Conservation (phyloP, 2,888 invertebrate genomes). For the Pseudoips prasinana region DNA sequence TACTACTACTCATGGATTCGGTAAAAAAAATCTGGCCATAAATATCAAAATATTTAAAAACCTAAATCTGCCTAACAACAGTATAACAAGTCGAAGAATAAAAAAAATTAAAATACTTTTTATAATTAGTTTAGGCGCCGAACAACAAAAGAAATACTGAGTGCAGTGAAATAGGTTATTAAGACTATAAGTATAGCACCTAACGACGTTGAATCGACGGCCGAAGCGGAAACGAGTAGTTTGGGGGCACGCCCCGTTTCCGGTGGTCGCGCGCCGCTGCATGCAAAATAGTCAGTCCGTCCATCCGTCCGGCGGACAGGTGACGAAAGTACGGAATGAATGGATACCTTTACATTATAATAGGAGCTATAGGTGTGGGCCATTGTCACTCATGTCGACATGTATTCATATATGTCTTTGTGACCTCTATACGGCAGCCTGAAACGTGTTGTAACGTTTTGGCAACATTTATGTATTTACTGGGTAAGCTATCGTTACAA, state of each 20-base stretch:
- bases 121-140: no score
- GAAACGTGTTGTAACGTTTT: no score
- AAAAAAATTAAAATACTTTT: no score
- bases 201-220: constrained; percentile 30
- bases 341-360: constrained; percentile 20
- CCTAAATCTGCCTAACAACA: no score
- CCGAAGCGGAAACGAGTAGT: constrained; percentile 67
- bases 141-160: no score
- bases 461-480: no score
- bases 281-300: constrained; percentile 63
- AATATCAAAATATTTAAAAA: no score
- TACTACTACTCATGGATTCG: no score
- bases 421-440: not conserved
- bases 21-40: no score
- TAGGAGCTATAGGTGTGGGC: constrained; percentile 15
- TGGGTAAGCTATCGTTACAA: no score
- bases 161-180: constrained; percentile 22
- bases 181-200: constrained; percentile 28
- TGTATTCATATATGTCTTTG: constrained; percentile 2
- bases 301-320: constrained; percentile 39
- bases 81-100: no score
- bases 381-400: constrained; percentile 13
- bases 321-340: constrained; percentile 42
- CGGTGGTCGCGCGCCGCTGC: constrained; percentile 72
- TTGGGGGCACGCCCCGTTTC: constrained; percentile 71